Conservation (phyloP, 1,140 invertebrate genomes). For the Saccostrea glomerata region DNA sequence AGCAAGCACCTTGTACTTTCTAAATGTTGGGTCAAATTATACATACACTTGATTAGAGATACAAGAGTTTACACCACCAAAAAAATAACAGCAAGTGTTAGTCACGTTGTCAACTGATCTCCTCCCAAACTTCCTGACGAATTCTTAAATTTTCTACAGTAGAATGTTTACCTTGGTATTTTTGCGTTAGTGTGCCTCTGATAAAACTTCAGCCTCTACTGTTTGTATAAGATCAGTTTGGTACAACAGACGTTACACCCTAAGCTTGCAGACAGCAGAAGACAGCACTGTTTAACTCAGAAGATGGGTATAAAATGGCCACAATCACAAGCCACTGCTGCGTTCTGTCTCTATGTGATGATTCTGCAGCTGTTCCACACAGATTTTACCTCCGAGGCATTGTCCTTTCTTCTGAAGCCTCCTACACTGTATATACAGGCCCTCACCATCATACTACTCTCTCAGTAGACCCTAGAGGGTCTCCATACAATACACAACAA, state of each 20-base stretch:
- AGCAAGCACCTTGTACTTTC: slow-evolving; percentile 6
- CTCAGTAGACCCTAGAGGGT: background rate
- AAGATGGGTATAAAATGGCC: background rate
- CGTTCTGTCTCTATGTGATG: background rate
- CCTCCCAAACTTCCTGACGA: background rate
- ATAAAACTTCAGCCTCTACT: slow-evolving; percentile 36
- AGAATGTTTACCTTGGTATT: slow-evolving; percentile 22
- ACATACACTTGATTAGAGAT: background rate
- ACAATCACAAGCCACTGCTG: background rate
- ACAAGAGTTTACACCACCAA: slow-evolving; percentile 7
- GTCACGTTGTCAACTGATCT: background rate
- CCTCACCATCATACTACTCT: background rate
- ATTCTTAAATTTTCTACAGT: background rate
- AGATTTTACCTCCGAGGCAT: background rate
- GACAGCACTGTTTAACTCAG: background rate
- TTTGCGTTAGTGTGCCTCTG: background rate
- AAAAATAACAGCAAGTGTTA: background rate
- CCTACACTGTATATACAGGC: background rate
- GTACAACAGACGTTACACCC: slow-evolving; percentile 32
- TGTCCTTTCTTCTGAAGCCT: background rate
- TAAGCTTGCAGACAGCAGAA: background rate
- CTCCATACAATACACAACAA: background rate
- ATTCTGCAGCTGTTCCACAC: background rate
- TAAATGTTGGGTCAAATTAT: slow-evolving; percentile 4
- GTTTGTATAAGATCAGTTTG: slow-evolving; percentile 24